Conservation (phyloP, 2,113 vertebrate genomes). For the Anhinga rufa region DNA sequence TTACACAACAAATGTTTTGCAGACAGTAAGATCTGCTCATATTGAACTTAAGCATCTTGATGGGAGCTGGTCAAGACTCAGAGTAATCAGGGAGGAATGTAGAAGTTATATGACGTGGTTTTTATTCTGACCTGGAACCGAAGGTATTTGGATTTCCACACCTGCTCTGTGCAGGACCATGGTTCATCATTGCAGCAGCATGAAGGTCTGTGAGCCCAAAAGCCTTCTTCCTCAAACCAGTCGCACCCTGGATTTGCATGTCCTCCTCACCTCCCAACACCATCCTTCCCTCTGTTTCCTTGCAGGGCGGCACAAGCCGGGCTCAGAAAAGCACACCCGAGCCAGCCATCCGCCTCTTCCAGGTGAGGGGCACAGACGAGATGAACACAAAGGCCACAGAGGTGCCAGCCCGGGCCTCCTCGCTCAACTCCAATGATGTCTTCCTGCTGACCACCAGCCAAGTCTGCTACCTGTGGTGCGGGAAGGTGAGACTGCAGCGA, state of each 20-base stretch:
- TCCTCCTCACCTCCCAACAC: background rate
- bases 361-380: constrained; percentile 81
- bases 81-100: background rate
- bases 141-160: background rate
- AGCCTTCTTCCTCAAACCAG: background rate
- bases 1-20: background rate
- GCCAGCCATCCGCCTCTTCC: constrained; percentile 75
- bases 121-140: background rate
- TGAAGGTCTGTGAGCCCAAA: background rate
- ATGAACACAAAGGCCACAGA: constrained; percentile 86
- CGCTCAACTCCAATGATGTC: constrained; percentile 86
- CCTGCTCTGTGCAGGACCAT: background rate
- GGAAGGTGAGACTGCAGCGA: constrained; percentile 72
- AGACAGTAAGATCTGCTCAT: background rate
- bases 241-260: background rate
- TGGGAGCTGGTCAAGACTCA: background rate
- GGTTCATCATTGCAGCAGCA: rapidly evolving
- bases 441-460: constrained; percentile 78
- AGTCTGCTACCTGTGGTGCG: constrained; percentile 85
- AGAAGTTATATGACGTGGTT: background rate
- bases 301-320: constrained; percentile 81
- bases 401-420: constrained; percentile 78
- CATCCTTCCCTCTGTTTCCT: background rate
- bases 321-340: constrained; percentile 58
- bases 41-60: background rate